Conservation (phyloP, 2,113 vertebrate species). For the Chaetura pelagica region DNA sequence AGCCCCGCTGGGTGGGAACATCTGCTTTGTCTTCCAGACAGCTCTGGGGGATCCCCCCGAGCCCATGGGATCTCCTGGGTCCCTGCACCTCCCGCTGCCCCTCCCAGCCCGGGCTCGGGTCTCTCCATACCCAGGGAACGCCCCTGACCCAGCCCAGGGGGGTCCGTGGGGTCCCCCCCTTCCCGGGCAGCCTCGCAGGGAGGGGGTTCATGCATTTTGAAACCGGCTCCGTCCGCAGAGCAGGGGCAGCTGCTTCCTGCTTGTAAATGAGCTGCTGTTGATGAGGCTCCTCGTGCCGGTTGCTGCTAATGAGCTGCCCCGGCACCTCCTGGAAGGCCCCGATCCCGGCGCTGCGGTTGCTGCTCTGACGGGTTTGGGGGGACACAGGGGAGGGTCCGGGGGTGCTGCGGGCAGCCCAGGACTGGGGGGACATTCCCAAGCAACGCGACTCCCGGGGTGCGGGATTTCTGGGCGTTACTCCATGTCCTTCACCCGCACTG, state of each 20-base stretch:
- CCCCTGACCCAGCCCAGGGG: neutral
- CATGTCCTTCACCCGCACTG: accelerated
- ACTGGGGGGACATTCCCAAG: neutral
- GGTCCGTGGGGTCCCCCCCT: accelerated
- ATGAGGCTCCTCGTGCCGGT: neutral
- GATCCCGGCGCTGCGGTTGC: accelerated
- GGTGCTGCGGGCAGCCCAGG: neutral
- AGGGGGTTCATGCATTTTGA: neutral
- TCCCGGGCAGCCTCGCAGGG: neutral
- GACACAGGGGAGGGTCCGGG: neutral
- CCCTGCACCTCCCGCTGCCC: too few relatives aligned
- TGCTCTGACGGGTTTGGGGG: accelerated
- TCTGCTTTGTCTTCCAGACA: too few relatives aligned
- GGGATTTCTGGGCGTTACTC: neutral
- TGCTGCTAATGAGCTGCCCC: neutral
- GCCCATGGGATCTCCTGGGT: too few relatives aligned
- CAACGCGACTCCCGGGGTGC: accelerated
- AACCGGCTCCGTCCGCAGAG: neutral
- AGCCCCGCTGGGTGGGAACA: too few relatives aligned
- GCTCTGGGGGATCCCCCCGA: too few relatives aligned
- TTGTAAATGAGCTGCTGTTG: neutral
- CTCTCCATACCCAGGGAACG: too few relatives aligned
- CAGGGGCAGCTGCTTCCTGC: neutral
- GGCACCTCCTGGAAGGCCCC: neutral
- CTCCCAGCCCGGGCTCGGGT: too few relatives aligned